Conservation (phyloP, 2,113 vertebrate species). For the Neodontobutis hainanensis region DNA sequence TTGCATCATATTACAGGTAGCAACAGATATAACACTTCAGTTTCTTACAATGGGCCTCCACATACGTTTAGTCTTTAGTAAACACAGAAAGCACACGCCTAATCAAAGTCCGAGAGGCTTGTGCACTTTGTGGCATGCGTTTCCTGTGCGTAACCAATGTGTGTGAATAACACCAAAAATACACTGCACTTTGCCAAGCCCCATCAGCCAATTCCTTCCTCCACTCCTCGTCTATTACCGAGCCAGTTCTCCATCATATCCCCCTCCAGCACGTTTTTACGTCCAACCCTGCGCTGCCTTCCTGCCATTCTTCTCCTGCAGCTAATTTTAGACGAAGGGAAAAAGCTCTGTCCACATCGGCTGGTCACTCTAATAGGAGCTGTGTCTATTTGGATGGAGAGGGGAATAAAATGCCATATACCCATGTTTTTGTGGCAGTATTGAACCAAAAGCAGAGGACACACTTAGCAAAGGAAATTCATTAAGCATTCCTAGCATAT, state of each 20-base stretch:
- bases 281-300: slow-evolving; percentile 59
- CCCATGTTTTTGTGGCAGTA: too few species aligned
- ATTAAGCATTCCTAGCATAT: too few species aligned
- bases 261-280: slow-evolving; percentile 32
- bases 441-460: too few species aligned
- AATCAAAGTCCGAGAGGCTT: slow-evolving; percentile 10
- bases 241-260: slow-evolving; percentile 20
- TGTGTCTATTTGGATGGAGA: slow-evolving; percentile 13
- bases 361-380: slow-evolving; percentile 57
- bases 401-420: slow-evolving; percentile 33
- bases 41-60: slow-evolving; percentile 7
- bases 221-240: slow-evolving; percentile 45
- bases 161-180: slow-evolving; percentile 59
- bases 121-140: slow-evolving; percentile 20
- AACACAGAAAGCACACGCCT: not conserved
- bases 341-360: slow-evolving; percentile 70
- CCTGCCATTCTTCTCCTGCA: slow-evolving; percentile 73
- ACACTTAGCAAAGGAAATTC: too few species aligned
- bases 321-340: slow-evolving; percentile 74
- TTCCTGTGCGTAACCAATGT: slow-evolving; percentile 56
- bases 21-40: not conserved
- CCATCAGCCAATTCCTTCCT: slow-evolving; percentile 62
- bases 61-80: not conserved
- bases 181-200: slow-evolving; percentile 42
- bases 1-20: slow-evolving; percentile 15